These are phyloP conservation scores for Cacoxenus indagator DNA, from an alignment of 2,888 invertebrate genomes.

Conservation along the genomic window DNA sequence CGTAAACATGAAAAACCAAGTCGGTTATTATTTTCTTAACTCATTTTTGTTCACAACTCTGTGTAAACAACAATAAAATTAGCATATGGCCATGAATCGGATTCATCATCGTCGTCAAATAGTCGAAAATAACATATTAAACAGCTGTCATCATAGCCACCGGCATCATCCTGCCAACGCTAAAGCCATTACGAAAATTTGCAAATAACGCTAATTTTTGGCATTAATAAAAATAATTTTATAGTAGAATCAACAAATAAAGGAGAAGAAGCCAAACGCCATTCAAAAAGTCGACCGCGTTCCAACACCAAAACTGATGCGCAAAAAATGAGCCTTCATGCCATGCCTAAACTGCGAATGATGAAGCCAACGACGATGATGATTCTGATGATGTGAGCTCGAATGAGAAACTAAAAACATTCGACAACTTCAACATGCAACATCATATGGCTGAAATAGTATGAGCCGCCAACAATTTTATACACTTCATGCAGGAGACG, in stretches of 20 bases:
- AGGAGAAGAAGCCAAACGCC: neutral
- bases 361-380: neutral
- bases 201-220: slow-evolving; percentile 11
- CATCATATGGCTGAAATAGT: slow-evolving; percentile 14
- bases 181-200: slow-evolving; percentile 16
- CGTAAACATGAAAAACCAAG: neutral
- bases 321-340: neutral
- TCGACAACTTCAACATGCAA: neutral
- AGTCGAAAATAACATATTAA: neutral
- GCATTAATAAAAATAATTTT: slow-evolving; percentile 17
- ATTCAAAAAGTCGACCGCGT: neutral
- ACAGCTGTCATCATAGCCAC: neutral
- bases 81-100: slow-evolving; percentile 17
- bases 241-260: neutral
- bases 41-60: neutral
- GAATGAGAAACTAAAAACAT: neutral
- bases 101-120: neutral
- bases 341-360: neutral
- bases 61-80: slow-evolving; percentile 13
- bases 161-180: neutral
- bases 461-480: neutral
- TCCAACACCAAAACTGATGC: neutral
- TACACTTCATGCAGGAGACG: neutral
- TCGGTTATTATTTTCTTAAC: slow-evolving; percentile 7
- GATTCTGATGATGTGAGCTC: neutral